Percentiles rank a stretch among this genome's conserved stretches.
Conservation (phyloP, 2,113 vertebrate genomes). For the Forbesichthys papilliferus region DNA sequence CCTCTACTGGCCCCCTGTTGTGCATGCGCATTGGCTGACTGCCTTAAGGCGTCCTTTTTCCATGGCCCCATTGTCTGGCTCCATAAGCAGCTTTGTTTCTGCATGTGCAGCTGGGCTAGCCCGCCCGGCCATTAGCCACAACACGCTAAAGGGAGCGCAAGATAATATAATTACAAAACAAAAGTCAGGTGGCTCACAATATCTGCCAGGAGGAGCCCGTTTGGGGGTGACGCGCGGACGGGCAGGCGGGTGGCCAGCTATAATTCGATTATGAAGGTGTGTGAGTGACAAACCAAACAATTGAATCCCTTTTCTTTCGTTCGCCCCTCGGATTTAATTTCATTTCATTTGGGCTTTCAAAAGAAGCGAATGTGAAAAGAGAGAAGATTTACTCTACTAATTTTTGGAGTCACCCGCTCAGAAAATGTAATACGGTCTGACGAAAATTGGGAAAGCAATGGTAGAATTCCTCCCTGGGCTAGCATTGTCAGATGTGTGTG, state of each 20-base stretch:
- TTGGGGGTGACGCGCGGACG: slow-evolving; percentile 59
- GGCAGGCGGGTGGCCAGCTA: slow-evolving; percentile 73
- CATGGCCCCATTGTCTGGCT: slow-evolving; percentile 71
- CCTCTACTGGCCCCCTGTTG: slow-evolving; percentile 70
- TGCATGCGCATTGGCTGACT: slow-evolving; percentile 74
- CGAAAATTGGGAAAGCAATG: slow-evolving; percentile 30
- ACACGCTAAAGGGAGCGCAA: slow-evolving; percentile 69
- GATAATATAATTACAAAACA: slow-evolving; percentile 80
- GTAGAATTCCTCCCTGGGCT: slow-evolving; percentile 40
- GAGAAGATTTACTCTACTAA: slow-evolving; percentile 74
- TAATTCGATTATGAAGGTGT: slow-evolving; percentile 79
- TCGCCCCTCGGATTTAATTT: slow-evolving; percentile 70
- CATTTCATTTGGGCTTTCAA: slow-evolving; percentile 59
- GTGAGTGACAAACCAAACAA: slow-evolving; percentile 75
- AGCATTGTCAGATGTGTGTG: slow-evolving; percentile 43
- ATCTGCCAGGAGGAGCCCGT: slow-evolving; percentile 60
- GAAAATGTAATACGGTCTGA: slow-evolving; percentile 58
- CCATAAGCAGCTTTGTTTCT: slow-evolving; percentile 79
- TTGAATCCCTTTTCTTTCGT: slow-evolving; percentile 73
- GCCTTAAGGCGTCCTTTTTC: slow-evolving; percentile 76
- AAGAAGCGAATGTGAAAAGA: slow-evolving; percentile 62
- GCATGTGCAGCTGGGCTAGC: slow-evolving; percentile 77
- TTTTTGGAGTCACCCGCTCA: slow-evolving; percentile 62
- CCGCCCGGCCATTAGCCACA: slow-evolving; percentile 71
- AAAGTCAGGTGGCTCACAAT: slow-evolving; percentile 75